Conservation (phyloP, 2,888 invertebrate species). For the Prenolepis imparis region DNA sequence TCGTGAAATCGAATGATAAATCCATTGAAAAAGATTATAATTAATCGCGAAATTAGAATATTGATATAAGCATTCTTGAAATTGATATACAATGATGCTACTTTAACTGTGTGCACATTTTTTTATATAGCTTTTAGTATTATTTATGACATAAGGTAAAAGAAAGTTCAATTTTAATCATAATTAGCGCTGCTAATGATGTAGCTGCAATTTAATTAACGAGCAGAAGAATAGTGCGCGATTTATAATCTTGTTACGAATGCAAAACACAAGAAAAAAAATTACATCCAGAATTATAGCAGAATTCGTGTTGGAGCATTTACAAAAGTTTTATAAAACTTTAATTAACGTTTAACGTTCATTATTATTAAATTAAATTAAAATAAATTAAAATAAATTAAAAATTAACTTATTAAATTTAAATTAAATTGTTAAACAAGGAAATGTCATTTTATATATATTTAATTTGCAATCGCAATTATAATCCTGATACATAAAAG, state of each 20-base stretch:
- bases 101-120: not conserved
- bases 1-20: constrained; percentile 14
- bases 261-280: not conserved
- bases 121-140: not conserved
- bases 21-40: not conserved
- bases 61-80: not conserved
- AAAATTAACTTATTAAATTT: not conserved
- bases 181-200: not conserved
- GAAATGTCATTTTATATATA: not conserved
- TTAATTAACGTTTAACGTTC: not conserved
- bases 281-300: not conserved
- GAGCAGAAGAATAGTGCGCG: not conserved
- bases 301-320: not conserved
- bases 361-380: not conserved
- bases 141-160: not conserved
- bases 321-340: not conserved
- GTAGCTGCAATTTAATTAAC: not conserved
- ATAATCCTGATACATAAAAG: not conserved
- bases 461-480: not conserved
- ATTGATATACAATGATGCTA: not conserved
- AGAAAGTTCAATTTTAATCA: not conserved
- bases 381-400: not conserved
- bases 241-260: constrained; percentile 6
- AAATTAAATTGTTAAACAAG: not conserved
- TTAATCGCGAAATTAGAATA: not conserved